phyloP scores from a whole-genome alignment of 2,113 vertebrate genomes.

The Theropithecus gelada region DNA sequence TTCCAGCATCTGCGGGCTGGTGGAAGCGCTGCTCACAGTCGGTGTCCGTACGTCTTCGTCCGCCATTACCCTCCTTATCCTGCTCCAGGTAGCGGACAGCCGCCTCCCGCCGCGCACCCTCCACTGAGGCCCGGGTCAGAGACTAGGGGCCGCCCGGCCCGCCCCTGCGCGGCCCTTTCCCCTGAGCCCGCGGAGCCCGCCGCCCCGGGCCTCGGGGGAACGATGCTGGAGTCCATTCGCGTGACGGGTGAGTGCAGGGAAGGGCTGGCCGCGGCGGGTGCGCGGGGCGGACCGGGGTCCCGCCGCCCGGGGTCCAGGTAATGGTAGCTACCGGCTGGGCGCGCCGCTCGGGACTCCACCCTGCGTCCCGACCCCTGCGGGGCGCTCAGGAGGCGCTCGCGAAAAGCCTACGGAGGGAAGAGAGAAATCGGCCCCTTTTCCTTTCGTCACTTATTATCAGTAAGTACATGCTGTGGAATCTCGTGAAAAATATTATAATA shows the following conservation, averaged over 20 bases:
- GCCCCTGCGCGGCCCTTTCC: not conserved
- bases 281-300: not conserved
- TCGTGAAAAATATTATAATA: not conserved
- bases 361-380: not conserved
- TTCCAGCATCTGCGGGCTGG: not conserved
- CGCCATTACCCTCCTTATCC: not conserved
- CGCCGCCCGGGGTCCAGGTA: accelerated
- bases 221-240: constrained; percentile 87
- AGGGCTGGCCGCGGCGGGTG: not conserved
- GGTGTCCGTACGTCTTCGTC: not conserved
- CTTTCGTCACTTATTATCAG: not conserved
- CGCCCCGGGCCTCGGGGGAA: constrained; percentile 19
- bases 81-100: not conserved
- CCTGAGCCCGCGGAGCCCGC: not conserved
- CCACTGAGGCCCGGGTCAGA: not conserved
- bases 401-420: not conserved
- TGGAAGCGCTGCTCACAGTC: not conserved
- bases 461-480: not conserved
- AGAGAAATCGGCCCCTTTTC: not conserved
- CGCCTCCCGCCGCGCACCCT: not conserved
- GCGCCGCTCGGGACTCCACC: not conserved
- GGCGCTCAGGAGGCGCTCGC: not conserved
- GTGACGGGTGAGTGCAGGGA: constrained; percentile 85
- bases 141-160: not conserved
- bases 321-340: not conserved